These are phyloP conservation scores for Dasypus novemcinctus DNA, from an alignment of 2,113 vertebrate genomes.

Conservation along the genomic window DNA sequence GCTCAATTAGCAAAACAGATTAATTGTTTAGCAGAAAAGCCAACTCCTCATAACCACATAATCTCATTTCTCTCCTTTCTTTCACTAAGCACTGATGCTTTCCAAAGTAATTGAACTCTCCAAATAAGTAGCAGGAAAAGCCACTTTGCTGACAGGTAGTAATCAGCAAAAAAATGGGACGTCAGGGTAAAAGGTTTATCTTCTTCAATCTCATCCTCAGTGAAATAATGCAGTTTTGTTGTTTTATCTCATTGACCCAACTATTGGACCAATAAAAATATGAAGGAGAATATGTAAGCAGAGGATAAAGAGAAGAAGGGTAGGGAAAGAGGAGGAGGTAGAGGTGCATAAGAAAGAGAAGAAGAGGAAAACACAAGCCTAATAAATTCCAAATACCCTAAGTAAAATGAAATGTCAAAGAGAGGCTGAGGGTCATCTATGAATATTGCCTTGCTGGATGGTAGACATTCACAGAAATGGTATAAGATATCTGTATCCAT, in stretches of 20 bases:
- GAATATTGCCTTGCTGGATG: not conserved
- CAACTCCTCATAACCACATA: slow-evolving; percentile 7
- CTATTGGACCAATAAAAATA: not conserved
- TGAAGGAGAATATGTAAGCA: not conserved
- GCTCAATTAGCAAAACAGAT: slow-evolving; percentile 69
- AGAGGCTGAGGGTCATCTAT: not conserved
- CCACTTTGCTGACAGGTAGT: slow-evolving; percentile 9
- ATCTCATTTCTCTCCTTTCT: slow-evolving; percentile 29
- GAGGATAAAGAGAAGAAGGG: not conserved
- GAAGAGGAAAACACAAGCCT: not conserved
- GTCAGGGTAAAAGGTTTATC: slow-evolving; percentile 46
- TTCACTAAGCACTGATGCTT: slow-evolving; percentile 31
- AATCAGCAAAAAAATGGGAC: slow-evolving; percentile 39
- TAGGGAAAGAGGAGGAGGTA: not conserved
- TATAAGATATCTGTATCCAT: not conserved
- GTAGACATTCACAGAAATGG: not conserved
- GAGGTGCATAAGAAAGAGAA: not conserved
- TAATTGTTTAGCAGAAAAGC: slow-evolving; percentile 64
- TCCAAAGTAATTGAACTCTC: slow-evolving; percentile 41
- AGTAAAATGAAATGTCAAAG: not conserved
- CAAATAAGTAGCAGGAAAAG: not conserved
- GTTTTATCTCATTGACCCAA: slow-evolving; percentile 21
- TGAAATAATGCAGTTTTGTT: not conserved
- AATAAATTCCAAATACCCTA: not conserved
- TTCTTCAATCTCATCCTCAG: slow-evolving; percentile 16